phyloP scores from a whole-genome alignment of 2,113 vertebrate species.

The Bufo bufo region DNA sequence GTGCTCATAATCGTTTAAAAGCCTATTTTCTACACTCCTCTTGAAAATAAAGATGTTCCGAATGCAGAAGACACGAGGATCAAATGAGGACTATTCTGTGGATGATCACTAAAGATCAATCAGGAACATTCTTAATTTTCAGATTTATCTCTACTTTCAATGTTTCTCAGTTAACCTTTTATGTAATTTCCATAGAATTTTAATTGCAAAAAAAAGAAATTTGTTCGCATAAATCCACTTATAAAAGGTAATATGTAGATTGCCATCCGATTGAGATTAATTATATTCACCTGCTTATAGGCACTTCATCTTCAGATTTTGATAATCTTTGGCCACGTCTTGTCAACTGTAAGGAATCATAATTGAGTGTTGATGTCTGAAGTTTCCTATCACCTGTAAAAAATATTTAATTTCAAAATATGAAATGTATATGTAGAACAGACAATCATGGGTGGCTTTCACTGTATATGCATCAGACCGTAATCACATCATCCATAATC shows the following conservation, averaged over 20 bases:
- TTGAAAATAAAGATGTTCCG: background rate
- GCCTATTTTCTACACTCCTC: background rate
- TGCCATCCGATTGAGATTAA: background rate
- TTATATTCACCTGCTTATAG: background rate
- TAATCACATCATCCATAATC: too few species aligned
- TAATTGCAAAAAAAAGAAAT: background rate
- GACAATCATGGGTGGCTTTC: background rate
- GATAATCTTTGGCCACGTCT: conserved; percentile 13
- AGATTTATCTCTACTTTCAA: background rate
- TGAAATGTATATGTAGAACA: background rate
- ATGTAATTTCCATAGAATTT: background rate
- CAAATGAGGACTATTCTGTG: background rate
- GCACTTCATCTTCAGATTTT: background rate
- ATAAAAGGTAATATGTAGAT: background rate
- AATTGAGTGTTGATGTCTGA: background rate
- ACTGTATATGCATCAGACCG: too few species aligned
- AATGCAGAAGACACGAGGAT: background rate
- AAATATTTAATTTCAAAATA: background rate
- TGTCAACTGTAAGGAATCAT: background rate
- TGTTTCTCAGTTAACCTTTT: background rate
- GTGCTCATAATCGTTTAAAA: background rate
- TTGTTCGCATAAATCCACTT: background rate
- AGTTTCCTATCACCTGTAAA: background rate
- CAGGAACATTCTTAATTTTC: background rate
- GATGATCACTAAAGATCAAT: background rate